Percentiles rank a stretch among this genome's conserved stretches.
These are phyloP conservation scores for Trichonephila clavata DNA, from an alignment of 1,140 invertebrate genomes.

Conservation along the genomic window DNA sequence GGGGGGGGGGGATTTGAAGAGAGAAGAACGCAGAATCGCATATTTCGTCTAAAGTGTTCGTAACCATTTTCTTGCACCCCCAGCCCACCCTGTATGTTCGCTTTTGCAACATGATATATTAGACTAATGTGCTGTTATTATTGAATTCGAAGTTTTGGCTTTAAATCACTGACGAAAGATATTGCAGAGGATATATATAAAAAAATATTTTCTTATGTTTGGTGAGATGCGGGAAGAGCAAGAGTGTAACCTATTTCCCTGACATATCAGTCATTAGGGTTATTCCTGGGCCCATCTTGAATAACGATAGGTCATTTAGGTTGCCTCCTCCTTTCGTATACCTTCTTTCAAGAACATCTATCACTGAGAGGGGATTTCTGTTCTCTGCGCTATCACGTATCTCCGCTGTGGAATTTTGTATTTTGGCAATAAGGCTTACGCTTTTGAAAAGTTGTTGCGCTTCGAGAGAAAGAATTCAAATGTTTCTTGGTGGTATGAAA, in stretches of 20 bases:
- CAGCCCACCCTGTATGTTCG: neutral
- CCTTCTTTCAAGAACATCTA: constrained; percentile 6
- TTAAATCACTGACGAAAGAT: constrained; percentile 50
- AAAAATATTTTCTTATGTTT: neutral
- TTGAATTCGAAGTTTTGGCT: constrained; percentile 61
- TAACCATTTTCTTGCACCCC: constrained; percentile 14
- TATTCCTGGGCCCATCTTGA: constrained; percentile 21
- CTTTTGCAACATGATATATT: constrained; percentile 47
- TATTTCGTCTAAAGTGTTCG: constrained; percentile 26
- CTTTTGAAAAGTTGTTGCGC: neutral
- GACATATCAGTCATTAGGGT: constrained; percentile 41
- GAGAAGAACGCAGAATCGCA: constrained; percentile 1
- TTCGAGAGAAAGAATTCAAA: neutral
- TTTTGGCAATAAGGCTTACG: constrained; percentile 6
- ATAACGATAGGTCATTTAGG: constrained; percentile 55
- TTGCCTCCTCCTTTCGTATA: neutral
- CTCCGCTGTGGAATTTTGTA: neutral
- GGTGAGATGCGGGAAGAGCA: neutral
- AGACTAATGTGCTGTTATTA: constrained; percentile 45
- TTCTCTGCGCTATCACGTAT: constrained; percentile 29
- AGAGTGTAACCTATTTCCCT: constrained; percentile 13
- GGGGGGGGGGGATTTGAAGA: too few species aligned
- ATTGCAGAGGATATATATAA: neutral
- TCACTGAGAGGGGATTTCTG: neutral
- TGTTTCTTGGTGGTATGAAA: neutral